Evolutionary conservation across 1,140 invertebrate genomes (phyloP).

Genomic region (Coelopa frigida): DNA sequence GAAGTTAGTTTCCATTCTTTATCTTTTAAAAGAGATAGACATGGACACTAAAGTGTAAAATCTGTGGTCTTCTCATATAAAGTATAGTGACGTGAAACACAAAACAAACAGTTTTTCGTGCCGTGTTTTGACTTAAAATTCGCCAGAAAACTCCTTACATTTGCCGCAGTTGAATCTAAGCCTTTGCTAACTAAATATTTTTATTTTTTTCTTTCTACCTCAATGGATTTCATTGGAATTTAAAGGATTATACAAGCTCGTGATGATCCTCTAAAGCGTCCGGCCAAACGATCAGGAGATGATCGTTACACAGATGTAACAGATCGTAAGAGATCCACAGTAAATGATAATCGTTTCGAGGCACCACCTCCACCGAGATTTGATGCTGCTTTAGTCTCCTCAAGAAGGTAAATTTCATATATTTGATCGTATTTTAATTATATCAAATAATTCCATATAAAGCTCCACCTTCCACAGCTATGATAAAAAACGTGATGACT

Average conservation of each 20-base stretch:
- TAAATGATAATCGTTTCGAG: conserved; percentile 43
- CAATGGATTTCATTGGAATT: too few relatives aligned
- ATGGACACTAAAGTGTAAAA: too few relatives aligned
- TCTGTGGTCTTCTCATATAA: too few relatives aligned
- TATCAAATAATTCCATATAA: background rate
- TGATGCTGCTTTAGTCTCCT: conserved; percentile 34
- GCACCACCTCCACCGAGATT: conserved; percentile 44
- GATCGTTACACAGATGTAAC: conserved; percentile 40
- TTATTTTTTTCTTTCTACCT: conserved; percentile 1
- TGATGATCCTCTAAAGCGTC: conserved; percentile 46
- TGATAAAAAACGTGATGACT: conserved; percentile 42
- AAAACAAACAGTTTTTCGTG: too few relatives aligned
- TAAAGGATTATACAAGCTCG: conserved; percentile 40
- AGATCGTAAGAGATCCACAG: conserved; percentile 42
- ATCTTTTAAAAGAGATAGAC: too few relatives aligned
- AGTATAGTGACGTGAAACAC: too few relatives aligned
- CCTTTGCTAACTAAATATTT: conserved; percentile 2
- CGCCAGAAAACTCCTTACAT: too few relatives aligned
- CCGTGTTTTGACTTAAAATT: too few relatives aligned
- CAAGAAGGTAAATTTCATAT: conserved; percentile 23
- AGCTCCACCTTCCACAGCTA: conserved; percentile 28
- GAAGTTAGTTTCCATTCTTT: too few relatives aligned
- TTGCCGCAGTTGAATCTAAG: too few relatives aligned
- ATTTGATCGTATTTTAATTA: conserved; percentile 1
- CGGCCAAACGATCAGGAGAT: conserved; percentile 37